Evolutionary conservation across 2,797 vertebrate species (phyloP).

Genomic region (Arremon brunneinucha): DNA sequence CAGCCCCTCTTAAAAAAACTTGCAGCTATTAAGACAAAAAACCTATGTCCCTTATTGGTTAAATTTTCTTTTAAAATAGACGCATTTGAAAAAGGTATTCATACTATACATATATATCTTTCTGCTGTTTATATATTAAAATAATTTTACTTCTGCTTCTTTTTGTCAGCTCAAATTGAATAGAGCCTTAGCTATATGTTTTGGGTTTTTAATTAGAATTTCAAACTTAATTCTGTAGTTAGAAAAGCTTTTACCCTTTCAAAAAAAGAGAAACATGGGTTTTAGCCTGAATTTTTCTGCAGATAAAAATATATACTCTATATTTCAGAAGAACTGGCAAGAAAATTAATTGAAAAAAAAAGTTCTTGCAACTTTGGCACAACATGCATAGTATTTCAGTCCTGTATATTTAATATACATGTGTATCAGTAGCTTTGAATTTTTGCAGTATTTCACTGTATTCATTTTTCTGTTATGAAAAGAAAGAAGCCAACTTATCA

Average conservation of each 20-base stretch:
- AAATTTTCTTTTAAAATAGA: not conserved
- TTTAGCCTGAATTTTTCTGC: not conserved
- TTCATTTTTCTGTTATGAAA: not conserved
- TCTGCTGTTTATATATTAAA: not conserved
- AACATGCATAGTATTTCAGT: not conserved
- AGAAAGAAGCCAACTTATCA: not conserved
- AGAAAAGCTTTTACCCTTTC: not conserved
- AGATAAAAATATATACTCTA: not conserved
- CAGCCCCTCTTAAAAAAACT: not conserved
- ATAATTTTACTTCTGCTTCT: not conserved
- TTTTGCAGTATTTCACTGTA: not conserved
- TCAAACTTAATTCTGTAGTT: not conserved
- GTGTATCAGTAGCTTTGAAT: not conserved
- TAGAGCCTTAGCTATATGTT: not conserved
- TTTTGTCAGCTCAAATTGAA: not conserved
- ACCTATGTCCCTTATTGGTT: not conserved
- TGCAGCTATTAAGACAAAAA: not conserved
- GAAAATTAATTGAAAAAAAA: not conserved
- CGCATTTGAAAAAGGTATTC: not conserved
- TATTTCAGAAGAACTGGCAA: not conserved
- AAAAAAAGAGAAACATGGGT: not conserved
- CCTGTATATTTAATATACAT: not conserved
- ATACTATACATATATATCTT: not conserved
- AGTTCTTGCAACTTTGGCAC: not conserved
- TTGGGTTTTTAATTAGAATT: not conserved